Percentiles rank a stretch among this genome's conserved stretches.
These are phyloP conservation scores for Zoanthus sociatus DNA, from an alignment of 92 coral and sea anemone genomes.

Conservation along the genomic window DNA sequence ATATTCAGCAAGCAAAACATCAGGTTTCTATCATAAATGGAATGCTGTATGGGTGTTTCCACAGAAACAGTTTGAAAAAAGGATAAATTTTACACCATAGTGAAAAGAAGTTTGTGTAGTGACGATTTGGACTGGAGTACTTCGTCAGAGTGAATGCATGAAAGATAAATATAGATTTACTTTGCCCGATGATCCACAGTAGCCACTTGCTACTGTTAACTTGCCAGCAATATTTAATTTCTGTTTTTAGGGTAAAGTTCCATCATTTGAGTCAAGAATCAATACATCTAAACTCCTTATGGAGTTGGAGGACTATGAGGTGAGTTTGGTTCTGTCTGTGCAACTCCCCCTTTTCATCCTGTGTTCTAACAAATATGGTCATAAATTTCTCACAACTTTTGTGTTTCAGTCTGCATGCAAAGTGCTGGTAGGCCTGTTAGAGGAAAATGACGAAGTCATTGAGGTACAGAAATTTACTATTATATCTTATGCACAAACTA, in stretches of 20 bases:
- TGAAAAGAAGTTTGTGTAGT: too few species aligned
- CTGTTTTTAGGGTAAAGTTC: conserved; percentile 70
- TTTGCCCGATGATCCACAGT: not conserved
- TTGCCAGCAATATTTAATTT: not conserved
- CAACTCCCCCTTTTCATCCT: not conserved
- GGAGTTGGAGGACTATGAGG: conserved; percentile 94
- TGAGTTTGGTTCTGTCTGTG: conserved; percentile 24
- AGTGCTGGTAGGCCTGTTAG: conserved; percentile 81
- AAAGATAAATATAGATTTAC: too few species aligned
- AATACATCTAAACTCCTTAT: conserved; percentile 87
- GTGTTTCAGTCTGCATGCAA: conserved; percentile 74
- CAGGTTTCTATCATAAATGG: too few species aligned
- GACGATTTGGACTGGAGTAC: too few species aligned
- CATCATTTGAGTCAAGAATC: conserved; percentile 90
- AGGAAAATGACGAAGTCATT: conserved; percentile 89
- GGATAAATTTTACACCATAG: too few species aligned
- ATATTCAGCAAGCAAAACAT: too few species aligned
- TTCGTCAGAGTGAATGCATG: too few species aligned
- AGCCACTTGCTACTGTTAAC: not conserved
- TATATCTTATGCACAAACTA: not conserved
- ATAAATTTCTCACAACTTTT: not conserved
- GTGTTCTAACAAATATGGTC: too few species aligned
- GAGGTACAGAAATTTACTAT: conserved; percentile 57
- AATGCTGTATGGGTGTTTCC: too few species aligned
- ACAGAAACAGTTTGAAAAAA: too few species aligned